phyloP scores from a whole-genome alignment of 2,797 vertebrate genomes.

The Balearica regulorum region DNA sequence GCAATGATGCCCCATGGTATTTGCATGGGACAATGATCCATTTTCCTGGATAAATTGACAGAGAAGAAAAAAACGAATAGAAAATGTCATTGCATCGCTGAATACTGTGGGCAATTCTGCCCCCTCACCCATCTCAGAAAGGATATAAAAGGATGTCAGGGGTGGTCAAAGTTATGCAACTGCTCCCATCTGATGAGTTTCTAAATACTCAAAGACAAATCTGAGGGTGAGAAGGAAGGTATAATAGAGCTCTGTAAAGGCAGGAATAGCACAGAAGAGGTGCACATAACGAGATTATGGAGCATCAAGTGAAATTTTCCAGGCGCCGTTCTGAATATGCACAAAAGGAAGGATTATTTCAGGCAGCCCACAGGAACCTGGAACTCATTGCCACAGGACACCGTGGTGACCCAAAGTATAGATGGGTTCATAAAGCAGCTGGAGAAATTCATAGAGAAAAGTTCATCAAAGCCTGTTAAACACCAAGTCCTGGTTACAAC shows the following conservation, averaged over 20 bases:
- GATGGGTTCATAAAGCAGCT: background rate
- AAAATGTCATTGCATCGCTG: background rate
- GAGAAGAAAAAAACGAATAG: background rate
- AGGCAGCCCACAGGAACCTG: background rate
- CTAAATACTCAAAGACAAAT: background rate
- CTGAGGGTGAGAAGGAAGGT: background rate
- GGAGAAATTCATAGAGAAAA: background rate
- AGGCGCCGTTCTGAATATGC: background rate
- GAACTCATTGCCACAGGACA: background rate
- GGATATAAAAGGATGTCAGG: background rate
- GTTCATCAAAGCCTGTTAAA: background rate
- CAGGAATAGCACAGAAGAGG: background rate
- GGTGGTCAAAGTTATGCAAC: background rate
- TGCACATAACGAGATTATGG: background rate
- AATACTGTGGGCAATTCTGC: background rate
- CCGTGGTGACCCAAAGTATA: background rate
- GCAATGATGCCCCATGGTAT: background rate
- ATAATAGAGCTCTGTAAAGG: background rate
- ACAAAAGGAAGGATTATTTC: background rate
- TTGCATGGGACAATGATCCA: background rate
- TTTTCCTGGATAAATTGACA: background rate
- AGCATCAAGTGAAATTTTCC: background rate
- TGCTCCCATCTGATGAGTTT: background rate
- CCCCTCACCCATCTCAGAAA: background rate
- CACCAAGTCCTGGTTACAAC: background rate